Conservation (phyloP, 1,140 invertebrate species). For the Pentalonia nigronervosa region DNA sequence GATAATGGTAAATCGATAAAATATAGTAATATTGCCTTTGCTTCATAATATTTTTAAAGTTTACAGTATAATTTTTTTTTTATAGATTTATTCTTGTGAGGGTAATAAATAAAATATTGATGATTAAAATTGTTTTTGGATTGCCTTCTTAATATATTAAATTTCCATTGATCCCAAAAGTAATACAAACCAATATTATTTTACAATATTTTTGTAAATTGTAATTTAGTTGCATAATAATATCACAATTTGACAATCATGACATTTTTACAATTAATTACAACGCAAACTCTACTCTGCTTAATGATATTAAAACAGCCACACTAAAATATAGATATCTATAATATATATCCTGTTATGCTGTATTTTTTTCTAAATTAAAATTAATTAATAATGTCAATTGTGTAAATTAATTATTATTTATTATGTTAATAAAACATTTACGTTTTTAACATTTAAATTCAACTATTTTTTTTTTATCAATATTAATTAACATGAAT, state of each 20-base stretch:
- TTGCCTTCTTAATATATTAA: too few species aligned
- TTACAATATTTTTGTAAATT: too few species aligned
- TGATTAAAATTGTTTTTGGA: background rate
- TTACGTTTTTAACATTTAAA: too few species aligned
- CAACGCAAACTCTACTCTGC: background rate
- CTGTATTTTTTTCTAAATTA: too few species aligned
- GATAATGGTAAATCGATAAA: background rate
- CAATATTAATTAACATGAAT: too few species aligned
- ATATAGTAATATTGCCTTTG: background rate
- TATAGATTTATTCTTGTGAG: too few species aligned
- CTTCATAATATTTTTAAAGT: background rate
- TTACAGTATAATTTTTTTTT: background rate
- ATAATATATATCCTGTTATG: background rate
- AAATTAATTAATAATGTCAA: background rate
- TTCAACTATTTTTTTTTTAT: too few species aligned
- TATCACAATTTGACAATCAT: background rate
- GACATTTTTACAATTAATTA: too few species aligned
- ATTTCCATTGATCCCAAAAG: background rate
- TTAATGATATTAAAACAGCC: background rate
- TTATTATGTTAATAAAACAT: too few species aligned
- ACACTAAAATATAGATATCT: background rate
- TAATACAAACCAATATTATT: background rate
- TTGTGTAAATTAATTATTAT: background rate
- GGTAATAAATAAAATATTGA: background rate
- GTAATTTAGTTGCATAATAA: background rate